These are phyloP conservation scores for Holothuria scabra DNA, from an alignment of 53 echinoderm and acorn worm species.

Conservation along the genomic window DNA sequence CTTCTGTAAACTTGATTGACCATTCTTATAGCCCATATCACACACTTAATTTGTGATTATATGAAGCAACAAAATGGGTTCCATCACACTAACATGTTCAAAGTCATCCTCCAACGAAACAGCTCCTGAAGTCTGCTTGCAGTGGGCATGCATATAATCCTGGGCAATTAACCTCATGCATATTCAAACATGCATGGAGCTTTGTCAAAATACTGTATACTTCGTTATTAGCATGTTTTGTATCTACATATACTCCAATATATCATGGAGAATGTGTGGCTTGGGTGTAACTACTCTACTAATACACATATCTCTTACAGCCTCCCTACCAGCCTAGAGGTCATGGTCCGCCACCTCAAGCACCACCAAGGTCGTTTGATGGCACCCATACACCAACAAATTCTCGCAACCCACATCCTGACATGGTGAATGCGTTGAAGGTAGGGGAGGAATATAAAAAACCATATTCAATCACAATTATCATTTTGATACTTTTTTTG, in stretches of 20 bases:
- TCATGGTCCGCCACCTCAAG: constrained; percentile 44
- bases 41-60: too few relatives aligned
- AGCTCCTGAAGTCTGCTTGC: neutral
- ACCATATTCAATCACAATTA: too few relatives aligned
- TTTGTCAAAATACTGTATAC: neutral
- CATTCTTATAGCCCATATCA: too few relatives aligned
- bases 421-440: constrained; percentile 89
- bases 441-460: constrained; percentile 51
- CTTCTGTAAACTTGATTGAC: too few relatives aligned
- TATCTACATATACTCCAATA: neutral
- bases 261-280: too few relatives aligned
- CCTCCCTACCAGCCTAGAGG: constrained; percentile 31
- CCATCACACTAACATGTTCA: neutral
- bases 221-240: neutral
- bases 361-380: constrained; percentile 17
- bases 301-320: neutral
- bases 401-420: constrained; percentile 69
- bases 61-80: neutral
- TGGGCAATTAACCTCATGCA: neutral
- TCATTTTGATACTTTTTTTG: too few relatives aligned
- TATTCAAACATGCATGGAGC: neutral
- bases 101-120: neutral
- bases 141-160: neutral
- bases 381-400: constrained; percentile 39
- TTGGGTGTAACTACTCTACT: too few relatives aligned